Evolutionary conservation across 92 coral and sea anemone species (phyloP).

Genomic region (Zoanthus gigantus): DNA sequence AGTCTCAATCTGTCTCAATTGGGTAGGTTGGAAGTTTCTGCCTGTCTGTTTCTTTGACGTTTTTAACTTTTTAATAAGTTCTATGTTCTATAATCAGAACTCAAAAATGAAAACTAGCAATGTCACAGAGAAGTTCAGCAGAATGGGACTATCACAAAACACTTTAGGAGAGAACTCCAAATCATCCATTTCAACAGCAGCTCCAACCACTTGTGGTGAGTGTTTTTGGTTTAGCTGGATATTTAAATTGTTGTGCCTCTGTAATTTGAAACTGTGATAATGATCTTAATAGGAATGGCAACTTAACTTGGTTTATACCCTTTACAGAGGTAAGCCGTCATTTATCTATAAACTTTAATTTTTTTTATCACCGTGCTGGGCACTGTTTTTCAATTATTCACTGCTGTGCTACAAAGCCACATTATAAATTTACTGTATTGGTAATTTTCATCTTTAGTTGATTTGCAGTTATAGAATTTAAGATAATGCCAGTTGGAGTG

Average conservation of each 20-base stretch:
- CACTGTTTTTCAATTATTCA: too few species aligned
- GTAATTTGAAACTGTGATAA: not conserved
- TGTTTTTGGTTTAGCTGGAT: not conserved
- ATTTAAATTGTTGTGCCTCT: not conserved
- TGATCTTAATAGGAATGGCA: not conserved
- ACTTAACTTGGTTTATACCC: not conserved
- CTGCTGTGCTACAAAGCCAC: too few species aligned
- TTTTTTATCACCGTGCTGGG: too few species aligned
- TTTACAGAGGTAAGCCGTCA: too few species aligned
- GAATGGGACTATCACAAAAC: not conserved
- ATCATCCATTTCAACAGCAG: not conserved
- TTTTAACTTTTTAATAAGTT: not conserved
- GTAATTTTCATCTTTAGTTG: too few species aligned
- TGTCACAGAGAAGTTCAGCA: slow-evolving; percentile 23
- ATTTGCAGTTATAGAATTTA: too few species aligned
- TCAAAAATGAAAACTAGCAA: not conserved
- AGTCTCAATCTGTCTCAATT: not conserved
- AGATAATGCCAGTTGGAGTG: too few species aligned
- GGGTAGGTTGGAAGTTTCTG: not conserved
- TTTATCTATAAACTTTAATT: too few species aligned
- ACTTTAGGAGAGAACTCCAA: not conserved
- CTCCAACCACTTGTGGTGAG: not conserved
- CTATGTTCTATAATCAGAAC: not conserved
- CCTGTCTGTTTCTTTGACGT: not conserved
- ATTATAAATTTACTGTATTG: too few species aligned